Conservation (phyloP, 1,140 invertebrate genomes). For the Brachionus rubens region DNA sequence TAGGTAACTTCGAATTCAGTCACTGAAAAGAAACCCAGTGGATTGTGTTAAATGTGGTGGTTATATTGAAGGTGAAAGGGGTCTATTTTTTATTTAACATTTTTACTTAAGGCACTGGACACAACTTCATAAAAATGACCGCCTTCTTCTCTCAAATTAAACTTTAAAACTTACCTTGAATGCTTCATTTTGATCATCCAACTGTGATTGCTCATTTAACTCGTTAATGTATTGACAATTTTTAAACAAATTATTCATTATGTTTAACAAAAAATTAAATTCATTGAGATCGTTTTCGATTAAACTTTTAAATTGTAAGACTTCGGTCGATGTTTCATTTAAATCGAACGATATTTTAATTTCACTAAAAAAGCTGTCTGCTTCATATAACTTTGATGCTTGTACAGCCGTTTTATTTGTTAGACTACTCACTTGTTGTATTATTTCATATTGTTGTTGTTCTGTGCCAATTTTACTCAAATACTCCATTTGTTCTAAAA, state of each 20-base stretch:
- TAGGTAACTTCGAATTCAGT: too few species aligned
- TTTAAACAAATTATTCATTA: slow-evolving; percentile 8
- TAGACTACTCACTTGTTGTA: too few species aligned
- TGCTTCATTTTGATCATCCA: neutral
- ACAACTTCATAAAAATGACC: too few species aligned
- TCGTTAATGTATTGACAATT: too few species aligned
- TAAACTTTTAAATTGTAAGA: neutral
- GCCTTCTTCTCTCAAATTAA: too few species aligned
- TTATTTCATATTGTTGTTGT: slow-evolving; percentile 31
- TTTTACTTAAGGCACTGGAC: too few species aligned
- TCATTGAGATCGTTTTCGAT: slow-evolving; percentile 10
- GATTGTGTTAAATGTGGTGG: too few species aligned
- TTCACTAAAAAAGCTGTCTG: neutral
- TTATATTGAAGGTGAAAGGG: too few species aligned
- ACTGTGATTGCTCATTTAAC: too few species aligned
- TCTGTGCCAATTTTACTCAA: slow-evolving; percentile 35
- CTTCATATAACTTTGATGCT: neutral
- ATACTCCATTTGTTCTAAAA: slow-evolving; percentile 41
- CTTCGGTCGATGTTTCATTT: neutral
- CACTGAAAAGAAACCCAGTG: too few species aligned
- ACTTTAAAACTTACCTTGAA: slow-evolving; percentile 20
- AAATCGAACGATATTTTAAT: slow-evolving; percentile 4
- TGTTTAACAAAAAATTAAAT: neutral
- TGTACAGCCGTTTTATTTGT: too few species aligned
- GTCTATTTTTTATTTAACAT: too few species aligned